These are phyloP conservation scores for Sus cebifrons DNA, from an alignment of 2,797 vertebrate genomes.

Conservation along the genomic window DNA sequence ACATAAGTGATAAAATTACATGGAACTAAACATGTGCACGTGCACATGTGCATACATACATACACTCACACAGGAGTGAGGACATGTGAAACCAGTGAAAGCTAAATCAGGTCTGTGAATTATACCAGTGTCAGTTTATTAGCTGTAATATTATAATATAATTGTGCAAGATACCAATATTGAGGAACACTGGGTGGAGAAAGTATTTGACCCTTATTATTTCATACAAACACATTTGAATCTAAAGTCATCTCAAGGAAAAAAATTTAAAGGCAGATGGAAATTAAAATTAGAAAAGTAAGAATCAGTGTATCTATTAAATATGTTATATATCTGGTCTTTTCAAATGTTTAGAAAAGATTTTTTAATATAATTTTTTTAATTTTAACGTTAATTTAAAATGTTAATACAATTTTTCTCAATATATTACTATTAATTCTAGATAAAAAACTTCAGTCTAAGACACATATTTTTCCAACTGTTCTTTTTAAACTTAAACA, in stretches of 20 bases:
- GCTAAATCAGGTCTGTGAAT: neutral
- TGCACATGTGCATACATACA: neutral
- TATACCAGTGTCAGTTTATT: neutral
- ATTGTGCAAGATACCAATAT: neutral
- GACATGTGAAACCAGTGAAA: neutral
- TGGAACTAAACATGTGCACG: neutral
- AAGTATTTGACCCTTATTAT: neutral
- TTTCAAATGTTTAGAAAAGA: neutral
- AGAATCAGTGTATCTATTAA: neutral
- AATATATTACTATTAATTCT: neutral
- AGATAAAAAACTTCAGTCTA: neutral
- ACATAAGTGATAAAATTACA: neutral
- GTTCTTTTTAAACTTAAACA: conserved; percentile 47
- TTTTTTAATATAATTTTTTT: neutral
- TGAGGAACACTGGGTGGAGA: neutral
- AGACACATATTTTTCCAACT: conserved; percentile 48
- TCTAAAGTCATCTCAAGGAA: neutral
- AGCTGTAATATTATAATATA: neutral
- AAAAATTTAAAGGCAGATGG: neutral
- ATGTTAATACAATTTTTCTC: neutral
- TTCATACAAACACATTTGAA: neutral
- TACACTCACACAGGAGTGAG: neutral
- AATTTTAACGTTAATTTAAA: neutral
- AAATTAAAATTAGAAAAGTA: neutral
- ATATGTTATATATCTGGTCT: neutral